Conservation (phyloP, 2,888 invertebrate genomes). For the Apamea crenata region DNA sequence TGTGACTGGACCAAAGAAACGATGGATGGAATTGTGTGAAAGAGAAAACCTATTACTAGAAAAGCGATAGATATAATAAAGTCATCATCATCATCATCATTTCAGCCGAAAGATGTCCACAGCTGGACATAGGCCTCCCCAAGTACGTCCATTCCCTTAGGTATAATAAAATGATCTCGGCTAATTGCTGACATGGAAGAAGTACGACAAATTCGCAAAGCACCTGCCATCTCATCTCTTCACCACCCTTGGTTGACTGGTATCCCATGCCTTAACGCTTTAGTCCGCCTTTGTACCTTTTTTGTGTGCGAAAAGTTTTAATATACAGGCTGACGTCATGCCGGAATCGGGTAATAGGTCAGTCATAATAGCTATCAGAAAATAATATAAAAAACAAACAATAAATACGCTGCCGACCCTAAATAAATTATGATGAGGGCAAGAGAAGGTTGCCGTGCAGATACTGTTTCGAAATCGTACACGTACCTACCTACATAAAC, state of each 20-base stretch:
- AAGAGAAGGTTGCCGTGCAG: neutral
- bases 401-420: neutral
- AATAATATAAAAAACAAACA: no score
- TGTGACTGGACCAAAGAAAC: neutral
- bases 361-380: no score
- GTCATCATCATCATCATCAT: neutral
- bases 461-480: neutral
- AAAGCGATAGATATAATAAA: neutral
- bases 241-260: no score
- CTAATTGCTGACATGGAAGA: neutral
- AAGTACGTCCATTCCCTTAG: no score
- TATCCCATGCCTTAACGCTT: neutral
- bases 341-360: no score
- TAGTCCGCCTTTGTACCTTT: neutral
- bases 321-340: no score
- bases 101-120: no score
- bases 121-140: no score
- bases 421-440: neutral
- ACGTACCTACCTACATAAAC: neutral
- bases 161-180: neutral
- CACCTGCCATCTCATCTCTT: neutral
- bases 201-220: neutral
- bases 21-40: neutral
- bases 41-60: neutral
- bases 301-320: neutral